Percentiles rank a stretch among this genome's conserved stretches.
phyloP scores from a whole-genome alignment of 2,888 invertebrate species.

The Nomada flava region DNA sequence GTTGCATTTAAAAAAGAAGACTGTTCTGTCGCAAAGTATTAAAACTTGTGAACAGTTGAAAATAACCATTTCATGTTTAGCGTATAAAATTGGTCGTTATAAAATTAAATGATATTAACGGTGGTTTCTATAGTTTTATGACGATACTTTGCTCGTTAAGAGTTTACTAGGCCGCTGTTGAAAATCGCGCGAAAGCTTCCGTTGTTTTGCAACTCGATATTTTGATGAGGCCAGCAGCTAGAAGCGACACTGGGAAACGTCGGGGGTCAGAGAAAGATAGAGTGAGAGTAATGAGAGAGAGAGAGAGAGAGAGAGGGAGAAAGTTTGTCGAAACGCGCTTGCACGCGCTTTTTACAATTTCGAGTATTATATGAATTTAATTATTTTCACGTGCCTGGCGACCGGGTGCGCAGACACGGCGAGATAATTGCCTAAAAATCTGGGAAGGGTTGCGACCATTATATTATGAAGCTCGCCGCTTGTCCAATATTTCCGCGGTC shows the following conservation, averaged over 20 bases:
- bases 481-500: background rate
- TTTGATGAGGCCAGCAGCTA: background rate
- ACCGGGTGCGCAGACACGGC: background rate
- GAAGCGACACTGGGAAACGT: too few relatives aligned
- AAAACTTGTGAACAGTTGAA: background rate
- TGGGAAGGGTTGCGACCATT: background rate
- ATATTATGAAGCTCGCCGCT: background rate
- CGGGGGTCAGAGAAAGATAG: too few relatives aligned
- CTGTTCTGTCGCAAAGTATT: too few relatives aligned
- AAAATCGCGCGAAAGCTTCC: slow-evolving; percentile 4
- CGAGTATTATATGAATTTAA: slow-evolving; percentile 18
- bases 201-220: slow-evolving; percentile 13
- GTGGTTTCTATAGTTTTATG: background rate
- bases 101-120: background rate
- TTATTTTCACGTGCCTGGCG: slow-evolving; percentile 15
- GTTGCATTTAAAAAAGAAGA: too few relatives aligned
- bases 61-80: background rate
- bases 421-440: slow-evolving; percentile 9
- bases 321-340: background rate
- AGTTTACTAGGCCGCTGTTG: slow-evolving; percentile 8
- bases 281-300: too few relatives aligned
- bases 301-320: too few relatives aligned
- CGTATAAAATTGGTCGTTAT: background rate
- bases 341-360: slow-evolving; percentile 6
- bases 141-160: slow-evolving; percentile 25